Evolutionary conservation across 2,113 vertebrate species (phyloP), one percentile per base, ranked within the genome.

Genomic region (Proterorhinus semilunaris): DNA sequence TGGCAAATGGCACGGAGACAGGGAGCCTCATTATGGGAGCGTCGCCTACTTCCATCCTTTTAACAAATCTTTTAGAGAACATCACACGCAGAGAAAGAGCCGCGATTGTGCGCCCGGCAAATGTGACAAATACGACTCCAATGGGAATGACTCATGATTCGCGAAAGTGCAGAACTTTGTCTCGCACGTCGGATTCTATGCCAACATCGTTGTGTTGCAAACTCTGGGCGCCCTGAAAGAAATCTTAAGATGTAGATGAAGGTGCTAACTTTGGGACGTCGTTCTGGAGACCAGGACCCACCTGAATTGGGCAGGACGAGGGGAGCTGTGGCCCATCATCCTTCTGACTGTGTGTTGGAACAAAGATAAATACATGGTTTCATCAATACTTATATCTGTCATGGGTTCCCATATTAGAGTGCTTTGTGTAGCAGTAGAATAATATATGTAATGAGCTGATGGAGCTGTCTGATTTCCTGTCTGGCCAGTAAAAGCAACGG

Each of bases 401-500:
- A 21, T 21, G 21, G 21, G 21, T 21, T 21, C 21, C 21, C 21
- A 21, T 36, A 36, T 36, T 36, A 36, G 27, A 44, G 8, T 62
- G 58, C 27, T 36, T 36, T 75, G 54, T 55, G 44, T 74, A 5
- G 66, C 46, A 61, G 58, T 36, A 36, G 27, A 5, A 36, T 27
- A 5, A 36, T 27, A 55, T 55, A 57, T 62, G 53, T 74, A 83
- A 80, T 74, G 79, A 80, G 84, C 86, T 86, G 78, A 88, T 78
- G 67, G 67, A 80, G 82, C 79, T 72, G 12, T 12, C 63, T 67
- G 71, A 81, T 75, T 83, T 87, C 87, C 85, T 81, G 84, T 77
- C 78, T 90, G 75, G 77, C 69, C 77, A 73, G 65, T 87, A 85
- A 83, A 86, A 79, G 66, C 81, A 85, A 69, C 83, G 62, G 1